Percentiles rank a stretch among this genome's conserved stretches.
phyloP scores from a whole-genome alignment of 2,113 vertebrate genomes.

The Centrocercus urophasianus region DNA sequence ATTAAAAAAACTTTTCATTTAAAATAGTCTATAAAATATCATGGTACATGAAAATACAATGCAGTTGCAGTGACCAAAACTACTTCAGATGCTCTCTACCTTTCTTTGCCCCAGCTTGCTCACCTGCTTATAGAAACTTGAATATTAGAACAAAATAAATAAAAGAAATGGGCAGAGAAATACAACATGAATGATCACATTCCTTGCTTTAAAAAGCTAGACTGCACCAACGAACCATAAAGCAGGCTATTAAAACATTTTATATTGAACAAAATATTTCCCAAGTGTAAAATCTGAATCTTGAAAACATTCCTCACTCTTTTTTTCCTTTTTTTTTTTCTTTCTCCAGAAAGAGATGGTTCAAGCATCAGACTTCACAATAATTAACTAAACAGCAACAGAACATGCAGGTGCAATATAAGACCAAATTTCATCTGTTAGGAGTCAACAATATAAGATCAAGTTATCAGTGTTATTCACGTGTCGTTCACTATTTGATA shows the following conservation, averaged over 20 bases:
- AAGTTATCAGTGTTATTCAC: neutral
- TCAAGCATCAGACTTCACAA: neutral
- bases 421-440: neutral
- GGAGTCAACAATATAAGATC: neutral
- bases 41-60: neutral
- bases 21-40: neutral
- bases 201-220: neutral
- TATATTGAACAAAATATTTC: neutral
- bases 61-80: neutral
- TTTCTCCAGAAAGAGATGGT: neutral
- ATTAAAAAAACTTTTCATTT: neutral
- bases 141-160: neutral
- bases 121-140: neutral
- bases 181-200: neutral
- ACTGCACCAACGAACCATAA: neutral
- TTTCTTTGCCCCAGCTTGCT: neutral
- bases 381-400: neutral
- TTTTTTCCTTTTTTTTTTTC: no score
- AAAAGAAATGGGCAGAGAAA: neutral
- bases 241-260: neutral
- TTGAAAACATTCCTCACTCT: neutral
- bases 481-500: neutral
- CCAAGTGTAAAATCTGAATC: neutral
- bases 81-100: neutral
- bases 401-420: neutral